phyloP scores from a whole-genome alignment of 2,797 vertebrate genomes.

The Parauchenoglanis ngamensis region DNA sequence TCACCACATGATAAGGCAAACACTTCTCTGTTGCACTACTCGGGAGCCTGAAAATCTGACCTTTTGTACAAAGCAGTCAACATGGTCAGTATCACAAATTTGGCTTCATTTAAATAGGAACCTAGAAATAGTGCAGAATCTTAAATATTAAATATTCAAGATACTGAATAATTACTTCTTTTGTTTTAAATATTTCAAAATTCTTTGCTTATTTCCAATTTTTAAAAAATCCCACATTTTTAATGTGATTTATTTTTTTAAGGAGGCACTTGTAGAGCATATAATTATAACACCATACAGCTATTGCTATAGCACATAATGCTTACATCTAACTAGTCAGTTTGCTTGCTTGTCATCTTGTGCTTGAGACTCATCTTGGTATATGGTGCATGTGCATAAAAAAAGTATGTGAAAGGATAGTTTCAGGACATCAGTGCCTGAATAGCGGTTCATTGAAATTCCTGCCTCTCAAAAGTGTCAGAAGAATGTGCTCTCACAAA shows the following conservation, averaged over 20 bases:
- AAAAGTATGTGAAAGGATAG: neutral
- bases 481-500: neutral
- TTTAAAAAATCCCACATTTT: neutral
- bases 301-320: neutral
- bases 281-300: neutral
- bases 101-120: neutral
- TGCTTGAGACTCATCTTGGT: neutral
- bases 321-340: neutral
- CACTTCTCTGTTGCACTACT: neutral
- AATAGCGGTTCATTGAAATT: conserved; percentile 4
- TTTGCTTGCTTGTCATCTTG: conserved; percentile 20
- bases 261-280: neutral
- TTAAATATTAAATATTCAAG: neutral
- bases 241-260: neutral
- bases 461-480: neutral
- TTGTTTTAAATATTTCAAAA: neutral
- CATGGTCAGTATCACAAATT: neutral
- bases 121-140: neutral
- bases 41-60: neutral
- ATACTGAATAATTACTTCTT: neutral
- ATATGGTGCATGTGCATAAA: neutral
- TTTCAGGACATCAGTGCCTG: conserved; percentile 2
- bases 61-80: neutral
- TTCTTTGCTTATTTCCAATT: neutral
- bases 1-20: neutral